Base-by-base conservation (phyloP, 1,140 invertebrate species). In the Babylonia areolata region DNA sequence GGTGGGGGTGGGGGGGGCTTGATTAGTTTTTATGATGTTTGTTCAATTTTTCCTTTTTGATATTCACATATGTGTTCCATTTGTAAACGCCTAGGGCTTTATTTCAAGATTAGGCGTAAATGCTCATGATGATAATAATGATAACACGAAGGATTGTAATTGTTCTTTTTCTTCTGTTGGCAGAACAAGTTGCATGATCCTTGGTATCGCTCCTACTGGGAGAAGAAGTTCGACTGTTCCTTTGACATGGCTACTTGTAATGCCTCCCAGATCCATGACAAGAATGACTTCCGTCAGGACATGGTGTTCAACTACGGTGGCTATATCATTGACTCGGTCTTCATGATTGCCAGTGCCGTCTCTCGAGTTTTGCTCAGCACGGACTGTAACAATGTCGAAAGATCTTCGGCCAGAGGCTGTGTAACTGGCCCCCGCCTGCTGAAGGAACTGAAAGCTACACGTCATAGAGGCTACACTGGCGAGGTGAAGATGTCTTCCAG, bases 291-390 rank as follows among this genome's bases (percentile, higher is more conserved):
- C 20, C 31, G 46, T 12, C 1, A 35, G 6, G 39, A 35, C 23
- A 12, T 51, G 9, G 46, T 17, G 17, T 17, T 17, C 46, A 17
- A 17, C 9, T 40, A 37, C 58, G 28, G 23, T 31, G 81, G 54
- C 17, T 40, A 82, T 54, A 17, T 82, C 35, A 96, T 97, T n/a
- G 97, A 97, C 92, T 97, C 97, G 33, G 97, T 98, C 11, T 97
- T 97, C 90, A 96, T 97, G 0, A 96, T 97, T 92, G 97, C 97
- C 3, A 95, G 97, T 90, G 97, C 97, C 0, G 94, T 97, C 5
- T 95, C 96, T 88, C 94, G 81, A 1, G 37, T 87, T 3, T 28
- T 87, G 0, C 9, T 12, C 9, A 80, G 77, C 37, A 0, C 33
- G 0, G 40, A 64, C 5, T 88, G 88, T 42, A 40, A 73, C 12